Evolutionary conservation across 2,113 vertebrate genomes (phyloP).

Genomic region (Hydrolagus affinis): DNA sequence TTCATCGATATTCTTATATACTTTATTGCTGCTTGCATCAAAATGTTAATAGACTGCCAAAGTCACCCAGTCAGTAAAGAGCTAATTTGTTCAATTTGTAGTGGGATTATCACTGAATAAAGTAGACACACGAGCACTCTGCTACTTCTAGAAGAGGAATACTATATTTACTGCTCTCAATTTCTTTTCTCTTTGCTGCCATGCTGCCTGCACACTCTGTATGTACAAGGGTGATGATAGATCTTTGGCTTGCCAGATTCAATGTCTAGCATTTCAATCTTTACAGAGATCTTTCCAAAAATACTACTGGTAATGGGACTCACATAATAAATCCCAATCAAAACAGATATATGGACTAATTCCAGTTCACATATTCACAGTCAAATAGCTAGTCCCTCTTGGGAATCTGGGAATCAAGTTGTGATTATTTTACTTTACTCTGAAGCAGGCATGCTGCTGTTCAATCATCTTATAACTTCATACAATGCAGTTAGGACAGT

Average conservation of each 20-base stretch:
- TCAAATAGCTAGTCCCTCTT: neutral
- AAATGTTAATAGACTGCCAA: conserved; percentile 7
- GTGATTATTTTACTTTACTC: neutral
- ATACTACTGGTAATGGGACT: neutral
- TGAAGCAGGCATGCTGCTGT: neutral
- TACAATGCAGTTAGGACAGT: too few species aligned
- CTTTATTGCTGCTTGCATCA: neutral
- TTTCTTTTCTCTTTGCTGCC: neutral
- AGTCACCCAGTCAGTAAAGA: neutral
- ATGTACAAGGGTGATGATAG: neutral
- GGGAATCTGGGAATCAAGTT: neutral
- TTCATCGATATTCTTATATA: neutral
- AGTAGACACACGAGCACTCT: neutral
- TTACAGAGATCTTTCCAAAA: neutral
- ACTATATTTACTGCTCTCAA: too few species aligned
- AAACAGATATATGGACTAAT: neutral
- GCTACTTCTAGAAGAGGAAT: neutral
- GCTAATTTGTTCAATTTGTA: conserved; percentile 30
- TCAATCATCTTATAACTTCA: too few species aligned
- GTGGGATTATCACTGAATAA: conserved; percentile 29
- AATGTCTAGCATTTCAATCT: neutral
- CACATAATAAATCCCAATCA: neutral
- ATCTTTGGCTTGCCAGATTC: neutral
- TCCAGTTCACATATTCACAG: neutral
- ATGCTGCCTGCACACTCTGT: too few species aligned